Evolutionary conservation across 2,888 invertebrate species (phyloP).

Genomic region (Anticlea derivata): DNA sequence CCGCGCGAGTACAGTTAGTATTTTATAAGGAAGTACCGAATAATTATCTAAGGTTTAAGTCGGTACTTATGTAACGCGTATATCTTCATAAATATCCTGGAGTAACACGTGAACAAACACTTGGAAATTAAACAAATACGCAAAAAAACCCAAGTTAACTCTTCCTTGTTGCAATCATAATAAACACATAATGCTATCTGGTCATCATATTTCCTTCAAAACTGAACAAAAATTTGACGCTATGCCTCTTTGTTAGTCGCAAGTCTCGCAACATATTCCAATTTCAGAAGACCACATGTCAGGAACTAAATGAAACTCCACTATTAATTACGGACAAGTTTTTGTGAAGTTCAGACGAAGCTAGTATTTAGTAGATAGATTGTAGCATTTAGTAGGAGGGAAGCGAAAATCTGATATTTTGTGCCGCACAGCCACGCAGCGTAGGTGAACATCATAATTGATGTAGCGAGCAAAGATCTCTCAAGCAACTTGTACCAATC

Average conservation of each 20-base stretch:
- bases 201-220: conserved; percentile 16
- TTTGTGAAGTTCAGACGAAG: conserved; percentile 17
- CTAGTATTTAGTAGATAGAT: too few species aligned
- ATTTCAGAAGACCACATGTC: conserved; percentile 31
- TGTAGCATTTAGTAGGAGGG: background rate
- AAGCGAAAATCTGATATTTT: too few species aligned
- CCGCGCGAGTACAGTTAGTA: too few species aligned
- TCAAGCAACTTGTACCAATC: too few species aligned
- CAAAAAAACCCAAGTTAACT: conserved; percentile 1
- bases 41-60: background rate
- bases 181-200: conserved; percentile 17
- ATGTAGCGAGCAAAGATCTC: too few species aligned
- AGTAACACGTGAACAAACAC: conserved; percentile 1
- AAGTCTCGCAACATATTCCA: conserved; percentile 21
- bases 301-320: conserved; percentile 41
- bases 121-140: conserved; percentile 1
- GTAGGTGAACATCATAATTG: too few species aligned
- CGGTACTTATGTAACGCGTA: background rate
- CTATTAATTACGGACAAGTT: conserved; percentile 51
- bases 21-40: too few species aligned
- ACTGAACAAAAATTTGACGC: conserved; percentile 15
- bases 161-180: conserved; percentile 9
- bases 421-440: too few species aligned
- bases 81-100: background rate
- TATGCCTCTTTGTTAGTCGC: conserved; percentile 21